A percentile compares a stretch with the other conserved stretches of the same genome.
phyloP scores from a whole-genome alignment of 2,113 vertebrate species.

The Sander vitreus region DNA sequence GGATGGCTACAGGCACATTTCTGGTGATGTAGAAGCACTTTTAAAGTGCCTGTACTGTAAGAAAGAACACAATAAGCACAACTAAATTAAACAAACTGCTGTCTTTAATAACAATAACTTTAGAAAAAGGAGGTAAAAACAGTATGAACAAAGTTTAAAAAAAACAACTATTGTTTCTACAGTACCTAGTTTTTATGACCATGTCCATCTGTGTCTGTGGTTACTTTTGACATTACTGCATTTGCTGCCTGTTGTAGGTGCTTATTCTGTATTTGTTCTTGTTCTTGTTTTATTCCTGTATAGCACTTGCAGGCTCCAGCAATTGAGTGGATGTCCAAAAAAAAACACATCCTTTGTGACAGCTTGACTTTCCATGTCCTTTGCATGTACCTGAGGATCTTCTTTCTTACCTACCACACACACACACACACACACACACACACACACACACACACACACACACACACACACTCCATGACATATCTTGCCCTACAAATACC shows the following conservation, averaged over 20 bases:
- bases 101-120: not conserved
- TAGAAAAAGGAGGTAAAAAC: not conserved
- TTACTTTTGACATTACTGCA: not conserved
- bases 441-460: not conserved
- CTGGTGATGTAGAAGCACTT: not conserved
- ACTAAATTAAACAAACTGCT: not conserved
- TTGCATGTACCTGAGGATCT: not conserved
- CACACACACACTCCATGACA: constrained; percentile 21
- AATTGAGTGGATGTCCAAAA: not conserved
- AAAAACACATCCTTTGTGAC: not conserved
- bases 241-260: not conserved
- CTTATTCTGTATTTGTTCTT: not conserved
- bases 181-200: not conserved
- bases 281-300: not conserved
- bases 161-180: not conserved
- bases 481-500: constrained; percentile 52
- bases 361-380: constrained; percentile 44
- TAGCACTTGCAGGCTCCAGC: not conserved
- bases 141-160: not conserved
- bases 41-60: not conserved
- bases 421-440: not conserved
- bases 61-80: not conserved
- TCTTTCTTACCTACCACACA: constrained; percentile 1
- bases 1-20: constrained; percentile 6
- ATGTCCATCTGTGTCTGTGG: not conserved